Conservation (phyloP, 2,113 vertebrate genomes). For the Stictonetta naevosa region DNA sequence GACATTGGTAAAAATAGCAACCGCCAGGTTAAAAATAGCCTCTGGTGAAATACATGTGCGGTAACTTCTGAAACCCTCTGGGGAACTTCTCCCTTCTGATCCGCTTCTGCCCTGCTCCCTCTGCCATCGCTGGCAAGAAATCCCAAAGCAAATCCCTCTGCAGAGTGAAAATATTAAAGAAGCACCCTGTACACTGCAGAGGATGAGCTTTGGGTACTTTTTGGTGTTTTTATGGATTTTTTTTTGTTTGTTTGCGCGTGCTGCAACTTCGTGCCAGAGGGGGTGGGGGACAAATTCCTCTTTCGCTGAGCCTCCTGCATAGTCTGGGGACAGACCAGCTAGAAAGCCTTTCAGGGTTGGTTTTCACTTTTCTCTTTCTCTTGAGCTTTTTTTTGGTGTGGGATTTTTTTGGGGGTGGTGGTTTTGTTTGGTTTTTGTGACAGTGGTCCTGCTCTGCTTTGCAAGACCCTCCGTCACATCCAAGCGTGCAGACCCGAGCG, state of each 20-base stretch:
- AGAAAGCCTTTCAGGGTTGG: not conserved
- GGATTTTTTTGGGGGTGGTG: not conserved
- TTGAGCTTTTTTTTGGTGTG: not conserved
- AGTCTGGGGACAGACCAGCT: not conserved
- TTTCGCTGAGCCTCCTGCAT: not conserved
- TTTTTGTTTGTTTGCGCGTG: not conserved
- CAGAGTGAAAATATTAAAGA: not conserved
- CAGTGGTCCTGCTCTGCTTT: not conserved
- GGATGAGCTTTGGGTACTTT: not conserved
- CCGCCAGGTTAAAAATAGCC: constrained; percentile 69
- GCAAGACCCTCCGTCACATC: not conserved
- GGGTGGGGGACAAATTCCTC: not conserved
- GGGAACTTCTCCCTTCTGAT: constrained; percentile 46
- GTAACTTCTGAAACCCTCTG: constrained; percentile 49
- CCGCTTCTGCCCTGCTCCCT: not conserved
- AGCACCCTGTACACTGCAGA: not conserved
- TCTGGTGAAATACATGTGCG: constrained; percentile 58
- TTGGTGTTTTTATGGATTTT: not conserved
- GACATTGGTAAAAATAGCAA: constrained; percentile 71
- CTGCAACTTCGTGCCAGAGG: not conserved
- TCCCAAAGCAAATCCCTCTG: constrained; percentile 26
- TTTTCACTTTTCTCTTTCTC: not conserved
- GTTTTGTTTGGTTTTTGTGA: rapidly evolving
- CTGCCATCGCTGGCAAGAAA: not conserved
- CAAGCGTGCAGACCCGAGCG: not conserved